phyloP scores from a whole-genome alignment of 2,797 vertebrate genomes.

The Spizella passerina region DNA sequence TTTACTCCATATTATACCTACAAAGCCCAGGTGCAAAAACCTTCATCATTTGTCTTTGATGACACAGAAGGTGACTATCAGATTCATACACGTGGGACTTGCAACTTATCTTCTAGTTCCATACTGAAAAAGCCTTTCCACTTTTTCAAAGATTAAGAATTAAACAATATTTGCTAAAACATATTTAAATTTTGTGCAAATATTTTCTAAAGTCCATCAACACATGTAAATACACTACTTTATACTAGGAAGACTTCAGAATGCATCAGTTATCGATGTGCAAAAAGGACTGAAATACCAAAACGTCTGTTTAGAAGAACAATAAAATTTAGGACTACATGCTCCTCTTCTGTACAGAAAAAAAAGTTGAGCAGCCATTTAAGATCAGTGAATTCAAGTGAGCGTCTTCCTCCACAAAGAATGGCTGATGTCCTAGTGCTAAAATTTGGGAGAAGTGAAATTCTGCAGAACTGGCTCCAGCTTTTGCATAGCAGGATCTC shows the following conservation, averaged over 20 bases:
- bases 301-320: neutral
- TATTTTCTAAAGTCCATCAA: neutral
- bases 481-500: neutral
- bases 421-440: neutral
- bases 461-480: neutral
- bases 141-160: neutral
- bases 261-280: neutral
- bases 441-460: neutral
- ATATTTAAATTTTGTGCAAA: neutral
- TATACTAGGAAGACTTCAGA: neutral
- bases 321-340: neutral
- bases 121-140: neutral
- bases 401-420: neutral
- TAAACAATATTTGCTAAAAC: neutral
- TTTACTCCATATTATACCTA: neutral
- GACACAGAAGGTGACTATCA: neutral
- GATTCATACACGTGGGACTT: neutral
- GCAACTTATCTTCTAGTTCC: neutral
- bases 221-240: neutral
- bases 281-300: neutral
- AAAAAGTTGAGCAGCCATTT: neutral
- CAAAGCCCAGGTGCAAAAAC: neutral
- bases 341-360: neutral
- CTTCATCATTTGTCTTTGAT: neutral
- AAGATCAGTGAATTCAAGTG: neutral